These are phyloP conservation scores for Hybos culiciformis DNA, from an alignment of 2,888 invertebrate genomes.

Conservation along the genomic window DNA sequence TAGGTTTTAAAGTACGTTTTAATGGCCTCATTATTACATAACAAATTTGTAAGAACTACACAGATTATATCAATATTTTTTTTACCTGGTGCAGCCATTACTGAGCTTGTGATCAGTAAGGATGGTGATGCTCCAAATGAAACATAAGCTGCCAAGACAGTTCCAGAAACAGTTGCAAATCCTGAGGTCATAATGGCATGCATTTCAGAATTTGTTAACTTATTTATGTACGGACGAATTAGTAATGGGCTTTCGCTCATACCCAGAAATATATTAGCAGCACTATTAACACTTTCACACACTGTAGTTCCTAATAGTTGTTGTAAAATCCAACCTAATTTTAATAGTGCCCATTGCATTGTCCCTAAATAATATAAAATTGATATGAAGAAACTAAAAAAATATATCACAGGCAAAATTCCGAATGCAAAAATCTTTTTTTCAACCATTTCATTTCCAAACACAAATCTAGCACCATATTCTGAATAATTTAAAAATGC, in stretches of 20 bases:
- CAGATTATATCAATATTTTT: too few species aligned
- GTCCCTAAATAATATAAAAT: constrained; percentile 78
- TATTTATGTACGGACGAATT: constrained; percentile 71
- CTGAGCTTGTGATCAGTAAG: constrained; percentile 80
- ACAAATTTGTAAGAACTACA: too few species aligned
- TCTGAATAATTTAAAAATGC: constrained; percentile 67
- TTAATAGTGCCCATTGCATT: constrained; percentile 73
- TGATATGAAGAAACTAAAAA: constrained; percentile 83
- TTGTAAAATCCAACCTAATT: constrained; percentile 66
- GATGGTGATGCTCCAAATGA: constrained; percentile 76
- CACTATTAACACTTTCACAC: constrained; percentile 84
- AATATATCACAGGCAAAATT: constrained; percentile 84
- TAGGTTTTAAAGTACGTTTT: too few species aligned
- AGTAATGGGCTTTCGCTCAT: constrained; percentile 85
- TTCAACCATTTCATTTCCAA: constrained; percentile 51
- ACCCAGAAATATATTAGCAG: constrained; percentile 89
- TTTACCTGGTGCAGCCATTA: constrained; percentile 96
- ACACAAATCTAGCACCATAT: constrained; percentile 73
- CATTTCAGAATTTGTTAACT: constrained; percentile 76
- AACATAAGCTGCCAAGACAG: constrained; percentile 86
- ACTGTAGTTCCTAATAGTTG: constrained; percentile 71
- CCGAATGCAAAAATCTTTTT: constrained; percentile 69
- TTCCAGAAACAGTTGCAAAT: constrained; percentile 89
- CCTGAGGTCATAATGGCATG: constrained; percentile 90
- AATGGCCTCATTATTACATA: too few species aligned